Evolutionary conservation across 2,888 invertebrate genomes (phyloP), one percentile per base, ranked within the genome.

Genomic region (Heliconius aoede): DNA sequence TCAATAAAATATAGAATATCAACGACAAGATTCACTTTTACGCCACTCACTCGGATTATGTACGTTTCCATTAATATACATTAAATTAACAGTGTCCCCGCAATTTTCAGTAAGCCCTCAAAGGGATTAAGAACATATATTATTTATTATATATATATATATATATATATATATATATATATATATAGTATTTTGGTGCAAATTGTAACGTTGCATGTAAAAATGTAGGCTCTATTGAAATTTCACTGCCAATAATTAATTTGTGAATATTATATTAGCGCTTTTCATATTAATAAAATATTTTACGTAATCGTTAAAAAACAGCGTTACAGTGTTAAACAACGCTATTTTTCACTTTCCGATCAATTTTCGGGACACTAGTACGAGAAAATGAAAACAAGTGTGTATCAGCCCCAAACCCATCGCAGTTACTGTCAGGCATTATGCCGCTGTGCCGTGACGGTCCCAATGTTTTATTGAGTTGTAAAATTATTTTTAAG

Each of bases 1-100:
- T 32, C 32, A 32, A 32, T 9, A 32, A n/a, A n/a, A n/a, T n/a
- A n/a, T n/a, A n/a, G n/a, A n/a, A n/a, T n/a, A n/a, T n/a, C n/a
- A 32, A 40, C 36, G 11, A 55, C 18, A 15, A 28, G 24, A 51
- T 28, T 61, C 51, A 74, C 18, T 36, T 58, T 11, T n/a, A 46
- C 30, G 18, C 9, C 36, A 46, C 67, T 76, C 76, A 60, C 60
- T 60, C 24, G 65, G 76, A 76, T 76, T 72, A 76, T 40, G 46
- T 46, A 74, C 60, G 46, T 72, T 24, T 67, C 36, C 40, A 72
- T 72, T 72, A 67, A 72, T 68, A 69, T 60, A 74, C 15, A 72
- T 60, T 72, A 36, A 76, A 76, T 67, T 72, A 78, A 65, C 60
- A 69, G 76, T 72, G 75, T 73, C 71, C 71, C 18, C n/a, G 46